A percentile compares a stretch with the other conserved stretches of the same genome.
These are phyloP conservation scores for Silurus lanzhouensis DNA, from an alignment of 2,797 vertebrate genomes.

Conservation along the genomic window DNA sequence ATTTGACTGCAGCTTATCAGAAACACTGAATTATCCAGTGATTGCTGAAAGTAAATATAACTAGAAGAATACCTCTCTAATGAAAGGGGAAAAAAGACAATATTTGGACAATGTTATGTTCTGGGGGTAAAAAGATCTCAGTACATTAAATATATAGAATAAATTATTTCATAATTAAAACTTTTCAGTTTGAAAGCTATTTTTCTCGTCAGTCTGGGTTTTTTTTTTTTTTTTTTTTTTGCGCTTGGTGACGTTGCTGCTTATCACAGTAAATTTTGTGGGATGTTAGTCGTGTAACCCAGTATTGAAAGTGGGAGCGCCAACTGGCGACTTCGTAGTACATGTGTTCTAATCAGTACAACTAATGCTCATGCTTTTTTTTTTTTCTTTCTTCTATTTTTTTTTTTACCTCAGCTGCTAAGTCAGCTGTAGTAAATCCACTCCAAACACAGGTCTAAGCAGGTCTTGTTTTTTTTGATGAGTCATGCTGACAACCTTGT, in stretches of 20 bases:
- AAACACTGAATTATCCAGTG: no score
- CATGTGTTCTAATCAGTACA: neutral
- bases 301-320: no score
- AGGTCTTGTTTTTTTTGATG: conserved; percentile 6
- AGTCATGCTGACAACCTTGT: conserved; percentile 10
- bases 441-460: neutral
- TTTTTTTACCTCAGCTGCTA: neutral
- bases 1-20: no score
- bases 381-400: no score
- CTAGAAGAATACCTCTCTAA: no score
- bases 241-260: no score
- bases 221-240: neutral
- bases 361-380: neutral
- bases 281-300: no score
- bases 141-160: neutral
- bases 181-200: neutral
- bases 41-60: no score
- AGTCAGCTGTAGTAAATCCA: neutral
- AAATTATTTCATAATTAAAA: neutral
- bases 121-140: neutral
- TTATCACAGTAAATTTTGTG: no score
- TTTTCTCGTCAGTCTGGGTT: neutral
- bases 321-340: no score
- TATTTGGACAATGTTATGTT: neutral
- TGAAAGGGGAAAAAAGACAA: no score